A percentile compares a stretch with the other conserved stretches of the same genome.
phyloP scores from a whole-genome alignment of 2,888 invertebrate species.

The Cepaea hortensis region DNA sequence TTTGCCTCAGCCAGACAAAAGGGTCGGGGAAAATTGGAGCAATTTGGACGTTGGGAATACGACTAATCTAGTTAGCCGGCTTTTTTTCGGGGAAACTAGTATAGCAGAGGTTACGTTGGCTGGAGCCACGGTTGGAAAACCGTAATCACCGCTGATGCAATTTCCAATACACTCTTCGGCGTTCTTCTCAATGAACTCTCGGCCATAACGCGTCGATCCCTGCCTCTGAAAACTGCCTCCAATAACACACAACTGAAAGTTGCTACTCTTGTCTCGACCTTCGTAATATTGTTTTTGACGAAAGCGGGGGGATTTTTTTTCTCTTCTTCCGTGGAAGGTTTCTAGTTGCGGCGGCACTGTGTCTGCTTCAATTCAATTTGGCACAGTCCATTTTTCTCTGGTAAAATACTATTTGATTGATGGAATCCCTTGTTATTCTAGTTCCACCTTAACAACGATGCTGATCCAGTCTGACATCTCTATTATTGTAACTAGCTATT shows the following conservation, averaged over 20 bases:
- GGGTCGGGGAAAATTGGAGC: constrained; percentile 45
- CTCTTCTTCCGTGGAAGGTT: not conserved
- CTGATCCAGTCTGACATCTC: not conserved
- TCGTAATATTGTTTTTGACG: constrained; percentile 31
- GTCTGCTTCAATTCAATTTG: constrained; percentile 27
- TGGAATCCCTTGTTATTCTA: not conserved
- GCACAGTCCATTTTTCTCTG: not conserved
- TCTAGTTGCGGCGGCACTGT: not conserved
- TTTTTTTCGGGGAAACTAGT: constrained; percentile 35
- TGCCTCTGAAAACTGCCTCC: constrained; percentile 33
- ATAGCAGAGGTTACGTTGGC: constrained; percentile 18
- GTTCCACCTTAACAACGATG: not conserved
- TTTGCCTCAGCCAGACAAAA: constrained; percentile 39
- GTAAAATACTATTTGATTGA: constrained; percentile 5
- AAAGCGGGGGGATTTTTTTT: not conserved
- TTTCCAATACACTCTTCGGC: constrained; percentile 46
- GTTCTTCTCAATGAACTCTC: constrained; percentile 37
- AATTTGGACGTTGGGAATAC: constrained; percentile 43
- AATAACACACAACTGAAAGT: constrained; percentile 33
- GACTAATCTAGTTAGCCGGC: constrained; percentile 42
- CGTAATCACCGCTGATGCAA: constrained; percentile 46
- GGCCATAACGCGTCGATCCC: constrained; percentile 32
- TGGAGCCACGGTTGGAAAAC: constrained; percentile 30
- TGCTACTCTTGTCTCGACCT: constrained; percentile 4
- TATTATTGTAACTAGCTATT: constrained; percentile 9